Conservation (phyloP, 2,797 vertebrate genomes). For the Sebastiscus albofasciatus region DNA sequence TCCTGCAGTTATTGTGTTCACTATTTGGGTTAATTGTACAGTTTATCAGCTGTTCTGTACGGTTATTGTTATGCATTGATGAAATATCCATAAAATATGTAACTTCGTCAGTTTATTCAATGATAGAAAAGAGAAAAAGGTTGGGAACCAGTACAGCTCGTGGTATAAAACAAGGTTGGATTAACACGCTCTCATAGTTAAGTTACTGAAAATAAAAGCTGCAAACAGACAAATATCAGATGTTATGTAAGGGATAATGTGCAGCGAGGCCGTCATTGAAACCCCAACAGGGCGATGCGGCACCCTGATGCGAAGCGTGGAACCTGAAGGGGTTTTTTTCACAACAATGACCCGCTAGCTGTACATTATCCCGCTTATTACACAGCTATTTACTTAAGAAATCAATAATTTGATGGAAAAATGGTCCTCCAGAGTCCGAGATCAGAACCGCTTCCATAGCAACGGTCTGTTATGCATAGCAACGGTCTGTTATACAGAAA, state of each 20-base stretch:
- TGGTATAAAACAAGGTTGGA: slow-evolving; percentile 1
- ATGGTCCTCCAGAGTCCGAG: too few relatives aligned
- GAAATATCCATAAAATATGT: background rate
- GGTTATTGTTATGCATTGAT: background rate
- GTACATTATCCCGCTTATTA: too few relatives aligned
- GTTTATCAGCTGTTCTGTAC: background rate
- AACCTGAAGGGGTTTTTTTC: accelerated
- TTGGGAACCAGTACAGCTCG: background rate
- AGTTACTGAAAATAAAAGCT: slow-evolving; percentile 4
- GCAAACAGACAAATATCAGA: background rate
- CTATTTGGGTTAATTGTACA: background rate
- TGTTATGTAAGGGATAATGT: too few relatives aligned
- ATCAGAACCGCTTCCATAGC: too few relatives aligned
- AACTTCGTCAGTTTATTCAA: background rate
- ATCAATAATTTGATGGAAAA: too few relatives aligned
- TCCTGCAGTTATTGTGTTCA: background rate
- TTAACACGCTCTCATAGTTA: background rate
- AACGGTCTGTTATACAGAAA: too few relatives aligned
- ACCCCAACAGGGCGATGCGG: accelerated
- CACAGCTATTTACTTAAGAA: too few relatives aligned
- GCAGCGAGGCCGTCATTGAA: too few relatives aligned
- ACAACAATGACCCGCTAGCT: background rate
- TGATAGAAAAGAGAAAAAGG: background rate
- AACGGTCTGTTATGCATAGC: too few relatives aligned
- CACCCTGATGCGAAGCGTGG: too few relatives aligned